Base-by-base conservation (phyloP, 2,113 vertebrate species). In the Machaerirhynchus nigripectus region DNA sequence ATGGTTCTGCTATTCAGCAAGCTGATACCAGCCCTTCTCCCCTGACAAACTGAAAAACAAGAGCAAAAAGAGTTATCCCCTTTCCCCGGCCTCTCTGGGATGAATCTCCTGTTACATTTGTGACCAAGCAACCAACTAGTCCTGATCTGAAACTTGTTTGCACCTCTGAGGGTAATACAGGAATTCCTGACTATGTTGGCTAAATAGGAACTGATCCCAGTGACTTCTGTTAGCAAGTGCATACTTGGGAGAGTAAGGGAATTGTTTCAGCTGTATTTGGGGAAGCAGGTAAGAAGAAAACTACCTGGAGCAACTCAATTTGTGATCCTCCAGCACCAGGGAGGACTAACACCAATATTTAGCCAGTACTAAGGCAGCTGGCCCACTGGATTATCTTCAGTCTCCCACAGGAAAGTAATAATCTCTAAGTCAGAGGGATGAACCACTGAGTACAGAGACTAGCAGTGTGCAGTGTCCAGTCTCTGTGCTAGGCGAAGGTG, bases 1-100 rank as follows among this genome's bases (percentile, higher is more conserved):
- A 70, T 89, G 81, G 37, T 82, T 95, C 84, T 95, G 82, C 75
- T 94, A 2, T 70, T 89, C 67, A 61, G 23, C 53, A 80, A 79
- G 84, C 87, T 90, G 82, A 55, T 91, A 91, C 15, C 93, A 93
- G 63, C 80, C 50, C 31, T 86, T 87, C 52, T 71, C 46, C 67
- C 83, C 46, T 91, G 81, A 59, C 63, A 50, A 55, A 85, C 8
- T 89, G 84, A 61, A 96, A 95, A 94, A 93, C 84, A 82, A 91
- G 77, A 94, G 77, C 61, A 61, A 53, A 53, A 86, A 19, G 57
- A 82, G 20, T 90, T 91, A 68, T 27, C 35, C 91, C 91, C 84
- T 95, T 87, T 82, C 87, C 55, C 69, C 85, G 87, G 81, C 93
- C 94, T 85, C 93, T 89, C 73, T 15, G 49, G 47, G 56, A 42